phyloP scores from a whole-genome alignment of 2,888 invertebrate species.

The Heliconius erato region DNA sequence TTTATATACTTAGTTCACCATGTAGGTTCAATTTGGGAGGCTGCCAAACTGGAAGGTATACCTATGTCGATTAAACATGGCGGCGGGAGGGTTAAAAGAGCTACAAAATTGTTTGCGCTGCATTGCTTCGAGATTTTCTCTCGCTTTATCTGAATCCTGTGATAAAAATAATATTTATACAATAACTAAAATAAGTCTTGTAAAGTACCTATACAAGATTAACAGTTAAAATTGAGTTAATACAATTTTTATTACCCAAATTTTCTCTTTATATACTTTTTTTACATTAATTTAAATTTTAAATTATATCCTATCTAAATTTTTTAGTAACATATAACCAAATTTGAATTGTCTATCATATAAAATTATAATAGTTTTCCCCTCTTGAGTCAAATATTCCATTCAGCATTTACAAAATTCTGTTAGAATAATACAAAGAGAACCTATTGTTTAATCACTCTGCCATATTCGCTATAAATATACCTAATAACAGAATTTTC shows the following conservation, averaged over 20 bases:
- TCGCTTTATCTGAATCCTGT: slow-evolving; percentile 5
- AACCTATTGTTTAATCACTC: not conserved
- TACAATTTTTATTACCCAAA: too few relatives aligned
- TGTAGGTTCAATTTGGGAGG: slow-evolving; percentile 43
- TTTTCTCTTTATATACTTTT: too few relatives aligned
- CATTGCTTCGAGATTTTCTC: slow-evolving; percentile 6
- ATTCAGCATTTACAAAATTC: too few relatives aligned
- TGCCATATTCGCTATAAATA: not conserved
- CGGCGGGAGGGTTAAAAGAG: slow-evolving; percentile 34
- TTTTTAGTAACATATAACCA: too few relatives aligned
- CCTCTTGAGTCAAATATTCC: too few relatives aligned
- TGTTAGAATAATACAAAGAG: too few relatives aligned
- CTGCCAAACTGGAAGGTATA: slow-evolving; percentile 47
- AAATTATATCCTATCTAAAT: too few relatives aligned
- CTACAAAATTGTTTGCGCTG: slow-evolving; percentile 3
- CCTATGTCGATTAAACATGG: slow-evolving; percentile 39
- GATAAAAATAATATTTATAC: slow-evolving; percentile 9
- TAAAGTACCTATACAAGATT: too few relatives aligned
- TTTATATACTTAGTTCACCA: slow-evolving; percentile 15
- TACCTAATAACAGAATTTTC: not conserved
- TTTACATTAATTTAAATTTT: too few relatives aligned
- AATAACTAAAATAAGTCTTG: not conserved
- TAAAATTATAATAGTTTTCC: too few relatives aligned
- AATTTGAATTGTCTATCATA: too few relatives aligned
- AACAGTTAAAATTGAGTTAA: not conserved